Base-by-base conservation (phyloP, 2,113 vertebrate species). In the Heterotis niloticus region DNA sequence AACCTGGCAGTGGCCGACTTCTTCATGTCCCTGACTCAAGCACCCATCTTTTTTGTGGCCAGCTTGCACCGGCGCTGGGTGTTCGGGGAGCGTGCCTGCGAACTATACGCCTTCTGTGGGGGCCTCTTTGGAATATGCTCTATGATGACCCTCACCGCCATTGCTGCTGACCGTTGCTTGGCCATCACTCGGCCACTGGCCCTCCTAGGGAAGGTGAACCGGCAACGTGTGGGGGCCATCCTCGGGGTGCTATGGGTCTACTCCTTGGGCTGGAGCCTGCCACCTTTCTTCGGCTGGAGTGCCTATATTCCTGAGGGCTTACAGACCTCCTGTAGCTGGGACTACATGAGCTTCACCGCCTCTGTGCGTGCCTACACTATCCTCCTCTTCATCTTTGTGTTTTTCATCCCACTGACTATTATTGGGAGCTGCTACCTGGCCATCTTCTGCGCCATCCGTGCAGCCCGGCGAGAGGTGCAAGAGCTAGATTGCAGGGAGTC, bases 251-350 rank as follows among this genome's bases (percentile, higher is more conserved):
- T 95, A 85, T 99, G 96, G 97, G 75, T 94, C 78, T 99, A 99
- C 82, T 93, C 96, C 64, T 84, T 95, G 88, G 91, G 91, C 66
- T 98, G 97, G 97, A 99, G 96, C 83, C 91, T 99, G 65, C 97
- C 96, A 0, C 97, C 96, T 13, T 97, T 98, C 92, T 98, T 99
- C 82, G 97, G 97, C 84, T 98, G 97, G 97, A 98, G 97, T 74
- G 96, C 96, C 0, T 98, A 98, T 0, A 94, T 98, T 75, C 98
- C 96, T 0, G 96, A 99, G 80, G 97, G 96, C 56, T 88, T 99
- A 81, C 89, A 98, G 88, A 99, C 96, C 0, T 99, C 96, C 51
- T 98, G 96, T n/a, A 96, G 96, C 57, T 99, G 97, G 98, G 95
- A 99, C 88, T 99, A 98, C 84, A 90, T 93, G 90, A 96, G 94